A percentile compares a stretch with the other conserved stretches of the same genome.
These are phyloP conservation scores for Cheilosia pagana DNA, from an alignment of 2,888 invertebrate genomes.

Conservation along the genomic window DNA sequence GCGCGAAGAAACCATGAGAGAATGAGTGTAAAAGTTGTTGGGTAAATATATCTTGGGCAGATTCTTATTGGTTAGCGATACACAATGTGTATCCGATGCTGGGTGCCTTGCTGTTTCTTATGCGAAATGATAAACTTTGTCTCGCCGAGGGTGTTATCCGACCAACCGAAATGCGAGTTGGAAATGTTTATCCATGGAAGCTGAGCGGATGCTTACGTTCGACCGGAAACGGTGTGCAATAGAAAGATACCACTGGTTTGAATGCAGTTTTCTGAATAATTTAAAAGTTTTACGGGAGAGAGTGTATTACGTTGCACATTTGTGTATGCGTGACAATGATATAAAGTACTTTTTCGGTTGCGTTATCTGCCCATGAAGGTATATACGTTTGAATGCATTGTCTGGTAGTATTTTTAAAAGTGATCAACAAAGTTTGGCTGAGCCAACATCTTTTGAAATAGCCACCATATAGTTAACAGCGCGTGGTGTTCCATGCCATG, in stretches of 20 bases:
- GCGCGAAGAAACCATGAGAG: constrained; percentile 55
- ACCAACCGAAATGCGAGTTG: constrained; percentile 37
- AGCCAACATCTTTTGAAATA: background rate
- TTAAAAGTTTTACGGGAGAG: constrained; percentile 52
- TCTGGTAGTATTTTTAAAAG: constrained; percentile 19
- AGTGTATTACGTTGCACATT: constrained; percentile 18
- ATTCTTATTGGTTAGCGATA: constrained; percentile 67
- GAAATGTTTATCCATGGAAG: constrained; percentile 23
- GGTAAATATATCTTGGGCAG: constrained; percentile 60
- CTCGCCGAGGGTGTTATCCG: constrained; percentile 62
- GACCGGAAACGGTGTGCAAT: constrained; percentile 55
- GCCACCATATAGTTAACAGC: background rate
- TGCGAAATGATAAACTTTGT: constrained; percentile 71
- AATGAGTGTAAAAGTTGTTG: constrained; percentile 41
- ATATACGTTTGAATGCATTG: constrained; percentile 15
- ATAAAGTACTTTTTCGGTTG: constrained; percentile 22
- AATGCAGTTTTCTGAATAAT: constrained; percentile 66
- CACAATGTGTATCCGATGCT: constrained; percentile 57
- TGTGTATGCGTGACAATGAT: constrained; percentile 61
- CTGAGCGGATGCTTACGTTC: constrained; percentile 56
- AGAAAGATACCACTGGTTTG: constrained; percentile 27
- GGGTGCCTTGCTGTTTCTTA: constrained; percentile 27
- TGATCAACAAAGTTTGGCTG: constrained; percentile 36
- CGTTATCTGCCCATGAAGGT: constrained; percentile 38
- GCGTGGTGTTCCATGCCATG: no score